Base-by-base conservation (phyloP, 2,113 vertebrate genomes). In the Brachyhypopomus gauderio region DNA sequence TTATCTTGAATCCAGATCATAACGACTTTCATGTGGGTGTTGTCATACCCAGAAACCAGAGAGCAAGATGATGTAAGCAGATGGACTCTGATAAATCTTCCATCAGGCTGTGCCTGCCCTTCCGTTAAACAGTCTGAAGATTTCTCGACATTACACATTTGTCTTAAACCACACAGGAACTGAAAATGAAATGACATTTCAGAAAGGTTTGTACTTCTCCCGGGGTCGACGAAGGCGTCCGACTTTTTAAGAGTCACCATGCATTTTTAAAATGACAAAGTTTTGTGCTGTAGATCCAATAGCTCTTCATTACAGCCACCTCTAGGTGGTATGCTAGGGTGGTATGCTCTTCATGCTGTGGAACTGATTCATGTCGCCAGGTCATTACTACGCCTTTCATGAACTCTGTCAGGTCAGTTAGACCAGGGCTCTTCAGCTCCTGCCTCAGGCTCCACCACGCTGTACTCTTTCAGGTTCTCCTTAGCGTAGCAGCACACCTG, bases 1-100 rank as follows among this genome's bases (percentile, higher is more conserved):
- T 91, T 16, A 7, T 77, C 81, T 70, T 75, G 66, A 79, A 70
- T 77, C 41, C 83, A 78, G 84, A 77, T 45, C 11, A 4, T 78
- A 83, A 88, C 80, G 78, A 80, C 78, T 86, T 88, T 85, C 85
- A 88, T 72, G 82, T 67, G 86, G 83, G 81, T 66, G 77, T 87
- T 83, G 79, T 36, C 77, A 86, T 85, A 89, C 88, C 52, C 52
- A 60, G 20, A 20, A 17, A 60, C 38, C 2, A 34, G 11, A 34
- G 34, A 34, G 67, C 41, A 83, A 23, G 60, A 75, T 69, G 70
- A 5, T 23, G 55, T 59, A 27, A 22, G 36, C 58, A 62, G 55
- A 74, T 72, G 48, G 36, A 77, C 45, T 67, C 45, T 22, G 73
- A 30, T 76, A 82, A 62, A 59, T 22, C 48, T 48, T 14, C 36